These are phyloP conservation scores for Scylla paramamosain DNA, from an alignment of 1,140 invertebrate genomes.

Conservation along the genomic window DNA sequence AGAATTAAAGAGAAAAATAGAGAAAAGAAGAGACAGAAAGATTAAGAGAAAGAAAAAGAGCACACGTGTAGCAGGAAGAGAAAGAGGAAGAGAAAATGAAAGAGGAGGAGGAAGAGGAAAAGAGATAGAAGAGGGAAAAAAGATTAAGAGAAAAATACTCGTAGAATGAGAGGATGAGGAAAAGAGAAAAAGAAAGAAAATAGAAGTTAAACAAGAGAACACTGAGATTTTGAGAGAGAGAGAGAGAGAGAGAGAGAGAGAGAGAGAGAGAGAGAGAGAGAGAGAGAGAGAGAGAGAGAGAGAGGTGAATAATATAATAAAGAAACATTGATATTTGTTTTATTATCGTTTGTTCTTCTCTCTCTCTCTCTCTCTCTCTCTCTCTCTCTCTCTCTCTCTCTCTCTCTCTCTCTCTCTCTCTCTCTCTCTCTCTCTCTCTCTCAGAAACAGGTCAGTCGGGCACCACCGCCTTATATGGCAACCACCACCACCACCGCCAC, in stretches of 20 bases:
- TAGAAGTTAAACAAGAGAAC: no score
- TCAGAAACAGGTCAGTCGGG: neutral
- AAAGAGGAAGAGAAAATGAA: conserved; percentile 27
- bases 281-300: no score
- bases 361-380: no score
- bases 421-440: conserved; percentile 41
- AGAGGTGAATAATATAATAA: no score
- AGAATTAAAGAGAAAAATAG: no score
- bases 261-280: no score
- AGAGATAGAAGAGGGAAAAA: neutral
- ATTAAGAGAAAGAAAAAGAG: neutral
- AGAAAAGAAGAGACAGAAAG: neutral
- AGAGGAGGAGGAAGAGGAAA: neutral
- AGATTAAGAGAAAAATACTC: neutral
- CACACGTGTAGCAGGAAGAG: neutral
- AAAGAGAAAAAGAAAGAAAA: neutral
- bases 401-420: conserved; percentile 31
- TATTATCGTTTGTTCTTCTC: no score
- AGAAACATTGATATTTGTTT: no score
- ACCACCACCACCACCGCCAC: neutral
- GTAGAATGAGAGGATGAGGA: neutral
- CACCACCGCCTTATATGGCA: neutral
- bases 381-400: no score
- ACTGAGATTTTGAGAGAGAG: neutral
- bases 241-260: no score